Evolutionary conservation across 2,888 invertebrate genomes (phyloP).

Genomic region (Oxytorus armatus): DNA sequence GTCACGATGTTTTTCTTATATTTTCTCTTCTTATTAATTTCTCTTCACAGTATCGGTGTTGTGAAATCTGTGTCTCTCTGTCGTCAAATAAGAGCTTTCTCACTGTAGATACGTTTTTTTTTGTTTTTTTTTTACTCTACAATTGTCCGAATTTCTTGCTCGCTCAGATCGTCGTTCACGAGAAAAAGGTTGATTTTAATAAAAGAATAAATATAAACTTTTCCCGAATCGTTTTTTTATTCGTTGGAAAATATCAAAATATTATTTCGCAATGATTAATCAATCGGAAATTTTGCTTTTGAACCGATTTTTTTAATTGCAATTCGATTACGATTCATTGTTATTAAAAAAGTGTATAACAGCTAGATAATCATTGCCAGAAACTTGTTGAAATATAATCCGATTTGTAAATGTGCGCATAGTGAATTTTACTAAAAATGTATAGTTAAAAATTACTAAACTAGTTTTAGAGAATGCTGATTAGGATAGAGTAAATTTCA

Average conservation of each 20-base stretch:
- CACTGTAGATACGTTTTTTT: constrained; percentile 56
- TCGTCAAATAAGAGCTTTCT: constrained; percentile 60
- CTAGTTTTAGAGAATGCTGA: constrained; percentile 60
- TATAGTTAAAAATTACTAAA: constrained; percentile 41
- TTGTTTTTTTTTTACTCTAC: constrained; percentile 14
- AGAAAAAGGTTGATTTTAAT: neutral
- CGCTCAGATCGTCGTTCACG: constrained; percentile 48
- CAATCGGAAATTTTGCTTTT: neutral
- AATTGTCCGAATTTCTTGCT: constrained; percentile 36
- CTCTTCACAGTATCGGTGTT: constrained; percentile 69
- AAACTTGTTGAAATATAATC: too few relatives aligned
- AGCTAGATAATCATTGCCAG: too few relatives aligned
- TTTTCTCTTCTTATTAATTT: constrained; percentile 22
- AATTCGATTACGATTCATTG: too few relatives aligned
- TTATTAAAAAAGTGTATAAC: too few relatives aligned
- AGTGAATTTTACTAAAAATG: constrained; percentile 37
- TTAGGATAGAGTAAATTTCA: constrained; percentile 55
- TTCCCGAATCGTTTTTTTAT: neutral
- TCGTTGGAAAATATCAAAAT: neutral
- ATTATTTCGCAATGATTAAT: constrained; percentile 1
- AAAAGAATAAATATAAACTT: neutral
- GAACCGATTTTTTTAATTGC: too few relatives aligned
- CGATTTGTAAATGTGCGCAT: constrained; percentile 10
- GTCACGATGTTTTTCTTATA: constrained; percentile 38
- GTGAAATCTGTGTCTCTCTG: constrained; percentile 67